Percentiles rank a stretch among this genome's conserved stretches.
These are phyloP conservation scores for Muraenolepis orangiensis DNA, from an alignment of 2,797 vertebrate species.

Conservation along the genomic window DNA sequence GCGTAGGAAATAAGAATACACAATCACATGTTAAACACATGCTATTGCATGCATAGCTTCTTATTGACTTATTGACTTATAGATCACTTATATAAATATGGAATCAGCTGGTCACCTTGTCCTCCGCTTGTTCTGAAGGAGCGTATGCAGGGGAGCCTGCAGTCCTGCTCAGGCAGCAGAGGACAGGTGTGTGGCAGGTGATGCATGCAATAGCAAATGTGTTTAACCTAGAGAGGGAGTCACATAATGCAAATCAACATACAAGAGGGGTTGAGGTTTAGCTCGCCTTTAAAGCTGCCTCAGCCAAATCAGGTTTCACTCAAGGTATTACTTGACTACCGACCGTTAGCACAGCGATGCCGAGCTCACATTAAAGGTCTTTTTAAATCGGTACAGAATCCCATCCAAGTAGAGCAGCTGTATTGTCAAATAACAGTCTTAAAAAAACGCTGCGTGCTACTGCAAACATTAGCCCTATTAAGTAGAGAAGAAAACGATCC, in stretches of 20 bases:
- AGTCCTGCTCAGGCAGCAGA: not conserved
- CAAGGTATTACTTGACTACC: not conserved
- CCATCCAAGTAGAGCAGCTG: not conserved
- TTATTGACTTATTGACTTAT: not conserved
- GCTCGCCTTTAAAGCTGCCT: not conserved
- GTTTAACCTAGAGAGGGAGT: not conserved
- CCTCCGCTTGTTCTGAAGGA: not conserved
- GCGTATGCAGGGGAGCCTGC: not conserved
- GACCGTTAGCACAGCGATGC: not conserved
- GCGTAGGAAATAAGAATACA: not conserved
- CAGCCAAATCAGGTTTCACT: not conserved
- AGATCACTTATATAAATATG: too few relatives aligned
- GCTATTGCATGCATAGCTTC: too few relatives aligned
- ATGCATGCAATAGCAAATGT: not conserved
- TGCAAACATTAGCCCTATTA: not conserved
- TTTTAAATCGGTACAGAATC: not conserved
- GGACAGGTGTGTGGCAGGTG: not conserved
- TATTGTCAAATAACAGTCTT: not conserved
- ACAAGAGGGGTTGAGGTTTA: not conserved
- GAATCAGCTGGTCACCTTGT: not conserved
- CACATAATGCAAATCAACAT: not conserved
- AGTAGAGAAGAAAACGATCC: not conserved
- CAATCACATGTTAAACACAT: too few relatives aligned
- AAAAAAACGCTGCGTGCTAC: not conserved
- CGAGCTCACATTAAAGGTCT: not conserved